phyloP scores from a whole-genome alignment of 1,140 invertebrate species.

The Camponotus pennsylvanicus region DNA sequence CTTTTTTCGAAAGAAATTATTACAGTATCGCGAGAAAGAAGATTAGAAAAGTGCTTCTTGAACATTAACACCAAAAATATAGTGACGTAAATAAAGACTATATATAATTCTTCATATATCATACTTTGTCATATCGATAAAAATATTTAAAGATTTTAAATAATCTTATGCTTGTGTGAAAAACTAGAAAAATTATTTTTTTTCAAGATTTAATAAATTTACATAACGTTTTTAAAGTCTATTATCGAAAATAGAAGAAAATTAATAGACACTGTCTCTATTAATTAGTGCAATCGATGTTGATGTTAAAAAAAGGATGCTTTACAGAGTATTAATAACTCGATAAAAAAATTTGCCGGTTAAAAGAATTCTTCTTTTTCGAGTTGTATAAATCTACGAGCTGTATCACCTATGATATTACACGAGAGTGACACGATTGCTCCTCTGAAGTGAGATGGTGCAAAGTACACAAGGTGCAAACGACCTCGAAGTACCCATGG shows the following conservation, averaged over 20 bases:
- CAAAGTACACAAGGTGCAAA: slow-evolving; percentile 57
- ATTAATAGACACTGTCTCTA: neutral
- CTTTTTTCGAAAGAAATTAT: neutral
- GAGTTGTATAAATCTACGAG: slow-evolving; percentile 20
- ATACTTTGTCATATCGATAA: slow-evolving; percentile 1
- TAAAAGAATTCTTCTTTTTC: neutral
- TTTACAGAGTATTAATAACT: neutral
- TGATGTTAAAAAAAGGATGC: neutral
- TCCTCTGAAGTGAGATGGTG: slow-evolving; percentile 41
- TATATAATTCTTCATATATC: slow-evolving; percentile 17
- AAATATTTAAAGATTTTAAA: neutral
- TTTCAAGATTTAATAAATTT: neutral
- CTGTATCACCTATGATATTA: slow-evolving; percentile 28
- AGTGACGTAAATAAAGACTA: slow-evolving; percentile 32
- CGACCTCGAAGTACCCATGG: slow-evolving; percentile 55
- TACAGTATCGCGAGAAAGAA: neutral
- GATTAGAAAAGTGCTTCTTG: neutral
- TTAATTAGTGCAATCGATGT: neutral
- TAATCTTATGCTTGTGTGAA: neutral
- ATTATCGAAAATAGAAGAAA: neutral
- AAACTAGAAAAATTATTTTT: neutral
- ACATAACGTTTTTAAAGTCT: neutral
- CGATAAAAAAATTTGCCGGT: neutral
- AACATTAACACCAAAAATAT: neutral
- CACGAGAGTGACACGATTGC: slow-evolving; percentile 41